Evolutionary conservation across 2,797 vertebrate species (phyloP).

Genomic region (Carcharodon carcharias): DNA sequence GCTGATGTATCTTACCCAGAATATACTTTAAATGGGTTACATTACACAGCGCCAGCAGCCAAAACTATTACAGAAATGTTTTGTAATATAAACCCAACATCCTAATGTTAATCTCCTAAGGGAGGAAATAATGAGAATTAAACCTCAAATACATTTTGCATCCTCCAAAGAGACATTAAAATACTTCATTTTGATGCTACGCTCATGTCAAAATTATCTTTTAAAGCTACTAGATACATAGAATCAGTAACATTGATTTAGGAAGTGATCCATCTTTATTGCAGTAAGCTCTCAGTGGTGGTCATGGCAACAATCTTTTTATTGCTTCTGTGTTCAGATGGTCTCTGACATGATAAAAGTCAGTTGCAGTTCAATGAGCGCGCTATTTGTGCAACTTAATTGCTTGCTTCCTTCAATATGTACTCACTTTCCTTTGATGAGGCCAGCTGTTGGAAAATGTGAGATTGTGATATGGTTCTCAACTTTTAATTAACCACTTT

Average conservation of each 20-base stretch:
- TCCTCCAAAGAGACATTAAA: conserved; percentile 3
- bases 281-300: conserved; percentile 78
- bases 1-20: neutral
- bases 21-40: neutral
- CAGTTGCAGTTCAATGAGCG: conserved; percentile 69
- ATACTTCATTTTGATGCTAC: conserved; percentile 10
- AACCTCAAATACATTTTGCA: neutral
- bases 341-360: conserved; percentile 77
- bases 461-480: conserved; percentile 62
- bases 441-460: conserved; percentile 66
- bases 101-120: neutral
- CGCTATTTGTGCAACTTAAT: conserved; percentile 79
- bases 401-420: conserved; percentile 79
- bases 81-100: neutral
- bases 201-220: conserved; percentile 19
- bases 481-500: conserved; percentile 68
- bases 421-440: conserved; percentile 76
- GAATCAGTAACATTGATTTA: conserved; percentile 48
- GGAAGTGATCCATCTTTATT: conserved; percentile 93
- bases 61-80: neutral
- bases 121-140: neutral
- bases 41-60: neutral
- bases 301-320: conserved; percentile 70
- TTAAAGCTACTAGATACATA: neutral
- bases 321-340: conserved; percentile 70